A percentile compares a stretch with the other conserved stretches of the same genome.
Conservation (phyloP, 2,113 vertebrate genomes). For the Python bivittatus region DNA sequence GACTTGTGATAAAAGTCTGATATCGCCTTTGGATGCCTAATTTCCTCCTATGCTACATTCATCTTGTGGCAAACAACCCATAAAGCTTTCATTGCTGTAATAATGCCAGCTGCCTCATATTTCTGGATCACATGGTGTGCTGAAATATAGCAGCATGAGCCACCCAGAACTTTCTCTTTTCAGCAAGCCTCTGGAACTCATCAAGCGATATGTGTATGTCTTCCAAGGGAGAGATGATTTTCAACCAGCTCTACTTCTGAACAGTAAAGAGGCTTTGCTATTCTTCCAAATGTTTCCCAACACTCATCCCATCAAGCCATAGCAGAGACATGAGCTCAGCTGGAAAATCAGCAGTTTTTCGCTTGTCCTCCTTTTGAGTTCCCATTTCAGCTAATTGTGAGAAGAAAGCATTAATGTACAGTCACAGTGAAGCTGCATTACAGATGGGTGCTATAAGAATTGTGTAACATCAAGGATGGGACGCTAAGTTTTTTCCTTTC, state of each 20-base stretch:
- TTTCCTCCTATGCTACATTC: slow-evolving; percentile 19
- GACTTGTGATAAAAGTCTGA: slow-evolving; percentile 12
- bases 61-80: slow-evolving; percentile 23
- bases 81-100: slow-evolving; percentile 32
- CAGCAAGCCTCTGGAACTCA: neutral
- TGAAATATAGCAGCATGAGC: neutral
- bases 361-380: neutral
- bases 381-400: neutral
- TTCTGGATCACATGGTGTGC: neutral
- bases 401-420: neutral
- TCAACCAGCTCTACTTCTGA: neutral
- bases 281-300: neutral
- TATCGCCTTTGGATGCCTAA: slow-evolving; percentile 9
- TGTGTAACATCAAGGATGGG: neutral
- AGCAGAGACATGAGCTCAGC: neutral
- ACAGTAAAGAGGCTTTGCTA: neutral
- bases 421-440: neutral
- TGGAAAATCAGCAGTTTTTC: neutral
- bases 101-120: slow-evolving; percentile 22
- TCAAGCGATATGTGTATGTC: neutral
- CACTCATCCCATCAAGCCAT: neutral
- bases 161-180: neutral
- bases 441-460: neutral
- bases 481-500: neutral
- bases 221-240: neutral